Percentiles rank a stretch among this genome's conserved stretches.
Evolutionary conservation across 35 echinoderm and acorn worm genomes (phyloP).

Genomic region (Ophioderma brevispina): DNA sequence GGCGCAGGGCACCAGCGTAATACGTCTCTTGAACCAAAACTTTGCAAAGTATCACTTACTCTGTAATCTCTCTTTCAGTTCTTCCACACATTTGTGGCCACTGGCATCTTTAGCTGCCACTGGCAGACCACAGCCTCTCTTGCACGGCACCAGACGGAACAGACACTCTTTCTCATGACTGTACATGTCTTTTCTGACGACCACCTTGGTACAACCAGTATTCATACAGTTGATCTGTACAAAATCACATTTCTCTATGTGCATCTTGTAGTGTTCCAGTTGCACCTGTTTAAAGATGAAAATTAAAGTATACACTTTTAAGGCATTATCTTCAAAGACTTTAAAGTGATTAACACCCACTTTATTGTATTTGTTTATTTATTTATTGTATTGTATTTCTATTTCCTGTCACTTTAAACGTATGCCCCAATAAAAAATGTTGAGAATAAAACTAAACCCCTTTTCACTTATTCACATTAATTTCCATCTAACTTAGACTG

Average conservation of each 20-base stretch:
- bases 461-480: no score
- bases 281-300: slow-evolving; percentile 9
- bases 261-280: slow-evolving; percentile 77
- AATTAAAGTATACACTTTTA: neutral
- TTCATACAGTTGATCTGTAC: slow-evolving; percentile 73
- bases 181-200: slow-evolving; percentile 68
- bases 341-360: no score
- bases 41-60: slow-evolving; percentile 35
- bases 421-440: no score
- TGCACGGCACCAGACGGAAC: slow-evolving; percentile 72
- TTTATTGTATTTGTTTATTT: no score
- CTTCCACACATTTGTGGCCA: slow-evolving; percentile 75
- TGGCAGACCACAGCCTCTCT: slow-evolving; percentile 83
- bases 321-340: no score
- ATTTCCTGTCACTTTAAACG: no score
- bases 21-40: no score
- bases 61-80: slow-evolving; percentile 74
- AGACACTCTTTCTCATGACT: slow-evolving; percentile 77
- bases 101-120: slow-evolving; percentile 38
- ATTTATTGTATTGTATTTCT: no score
- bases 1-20: no score
- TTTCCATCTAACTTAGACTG: no score
- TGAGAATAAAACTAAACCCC: no score
- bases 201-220: slow-evolving; percentile 63
- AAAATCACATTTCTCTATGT: slow-evolving; percentile 75